These are phyloP conservation scores for Ophioninae sp. DNA, from an alignment of 2,888 invertebrate species.

Conservation along the genomic window DNA sequence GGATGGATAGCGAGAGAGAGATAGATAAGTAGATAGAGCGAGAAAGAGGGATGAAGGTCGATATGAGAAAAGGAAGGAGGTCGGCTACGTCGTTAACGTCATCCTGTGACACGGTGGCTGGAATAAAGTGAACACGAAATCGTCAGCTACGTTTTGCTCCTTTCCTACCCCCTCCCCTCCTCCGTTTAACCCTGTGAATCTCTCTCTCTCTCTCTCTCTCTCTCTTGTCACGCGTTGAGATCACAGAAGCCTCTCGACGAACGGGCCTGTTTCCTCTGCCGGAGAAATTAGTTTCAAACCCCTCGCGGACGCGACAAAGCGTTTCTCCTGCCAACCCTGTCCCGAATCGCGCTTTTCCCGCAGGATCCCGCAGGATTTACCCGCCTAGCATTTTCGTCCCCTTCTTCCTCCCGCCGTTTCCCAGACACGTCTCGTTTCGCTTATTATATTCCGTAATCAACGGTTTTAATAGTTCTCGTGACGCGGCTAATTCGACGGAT, in stretches of 20 bases:
- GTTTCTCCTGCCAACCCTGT: slow-evolving; percentile 6
- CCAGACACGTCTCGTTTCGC: slow-evolving; percentile 34
- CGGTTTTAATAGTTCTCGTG: slow-evolving; percentile 49
- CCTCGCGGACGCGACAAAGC: slow-evolving; percentile 31
- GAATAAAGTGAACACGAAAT: slow-evolving; percentile 48
- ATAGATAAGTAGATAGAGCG: neutral
- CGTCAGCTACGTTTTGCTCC: slow-evolving; percentile 42
- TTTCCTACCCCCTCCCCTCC: slow-evolving; percentile 20
- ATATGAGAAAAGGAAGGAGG: slow-evolving; percentile 21
- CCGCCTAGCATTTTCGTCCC: neutral
- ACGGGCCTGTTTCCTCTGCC: slow-evolving; percentile 43
- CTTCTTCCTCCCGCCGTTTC: neutral
- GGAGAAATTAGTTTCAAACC: slow-evolving; percentile 55
- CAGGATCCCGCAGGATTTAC: slow-evolving; percentile 17
- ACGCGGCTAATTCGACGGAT: slow-evolving; percentile 50
- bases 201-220: slow-evolving; percentile 19
- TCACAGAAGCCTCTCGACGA: slow-evolving; percentile 32
- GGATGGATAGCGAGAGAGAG: no score
- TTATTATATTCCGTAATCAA: slow-evolving; percentile 58
- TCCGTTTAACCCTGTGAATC: slow-evolving; percentile 9
- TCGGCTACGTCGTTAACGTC: slow-evolving; percentile 56
- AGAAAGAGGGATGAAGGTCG: slow-evolving; percentile 4
- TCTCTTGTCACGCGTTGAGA: slow-evolving; percentile 21
- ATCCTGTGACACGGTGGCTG: slow-evolving; percentile 54
- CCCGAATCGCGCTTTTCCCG: slow-evolving; percentile 22